Evolutionary conservation across 2,888 invertebrate genomes (phyloP).

Genomic region (Carcina quercana): DNA sequence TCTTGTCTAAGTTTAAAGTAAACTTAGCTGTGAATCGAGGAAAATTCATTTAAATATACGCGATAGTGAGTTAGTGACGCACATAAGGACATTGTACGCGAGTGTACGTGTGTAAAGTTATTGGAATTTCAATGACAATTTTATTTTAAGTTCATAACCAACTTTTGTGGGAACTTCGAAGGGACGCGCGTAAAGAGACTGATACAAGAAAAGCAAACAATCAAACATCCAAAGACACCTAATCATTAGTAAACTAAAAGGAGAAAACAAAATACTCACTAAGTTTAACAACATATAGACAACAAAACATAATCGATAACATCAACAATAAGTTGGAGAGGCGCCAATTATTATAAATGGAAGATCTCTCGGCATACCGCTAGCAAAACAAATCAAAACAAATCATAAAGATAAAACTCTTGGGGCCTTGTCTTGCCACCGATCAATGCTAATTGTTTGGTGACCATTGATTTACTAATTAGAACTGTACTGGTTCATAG

Average conservation of each 20-base stretch:
- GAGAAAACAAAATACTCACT: slow-evolving; percentile 16
- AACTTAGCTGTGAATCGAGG: slow-evolving; percentile 34
- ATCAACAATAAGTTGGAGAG: slow-evolving; percentile 31
- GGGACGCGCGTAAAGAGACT: slow-evolving; percentile 28
- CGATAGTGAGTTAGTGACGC: slow-evolving; percentile 26
- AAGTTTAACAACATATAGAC: too few relatives aligned
- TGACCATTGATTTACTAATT: too few relatives aligned
- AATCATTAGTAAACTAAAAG: slow-evolving; percentile 28
- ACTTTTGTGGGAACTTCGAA: neutral
- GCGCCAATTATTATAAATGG: slow-evolving; percentile 25
- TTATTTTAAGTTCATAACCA: slow-evolving; percentile 6
- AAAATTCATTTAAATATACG: slow-evolving; percentile 41
- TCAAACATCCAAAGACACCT: slow-evolving; percentile 39
- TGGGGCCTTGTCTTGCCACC: too few relatives aligned
- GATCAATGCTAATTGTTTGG: too few relatives aligned
- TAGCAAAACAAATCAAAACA: too few relatives aligned
- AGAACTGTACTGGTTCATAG: too few relatives aligned
- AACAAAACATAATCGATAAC: slow-evolving; percentile 8
- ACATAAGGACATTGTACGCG: slow-evolving; percentile 24
- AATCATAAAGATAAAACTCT: too few relatives aligned
- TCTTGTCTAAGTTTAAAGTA: slow-evolving; percentile 33
- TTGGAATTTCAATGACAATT: slow-evolving; percentile 12
- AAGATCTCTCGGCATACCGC: too few relatives aligned
- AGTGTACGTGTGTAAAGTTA: slow-evolving; percentile 10
- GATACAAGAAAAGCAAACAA: slow-evolving; percentile 26